Evolutionary conservation across 1,140 invertebrate species (phyloP).

Genomic region (Drosophila erecta): DNA sequence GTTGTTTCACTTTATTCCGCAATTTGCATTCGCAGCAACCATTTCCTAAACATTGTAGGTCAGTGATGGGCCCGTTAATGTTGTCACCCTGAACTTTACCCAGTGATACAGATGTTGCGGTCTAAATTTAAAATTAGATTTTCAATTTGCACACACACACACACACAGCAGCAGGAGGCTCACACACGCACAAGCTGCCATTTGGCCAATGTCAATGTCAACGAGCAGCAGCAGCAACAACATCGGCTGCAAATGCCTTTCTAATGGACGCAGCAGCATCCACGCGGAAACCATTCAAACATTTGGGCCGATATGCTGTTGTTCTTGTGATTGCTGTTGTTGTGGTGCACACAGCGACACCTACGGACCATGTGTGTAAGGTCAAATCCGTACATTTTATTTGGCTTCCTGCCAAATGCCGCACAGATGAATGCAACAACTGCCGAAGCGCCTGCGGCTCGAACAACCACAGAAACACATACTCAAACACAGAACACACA

Average conservation of each 20-base stretch:
- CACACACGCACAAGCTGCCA: slow-evolving; percentile 68
- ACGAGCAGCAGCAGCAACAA: slow-evolving; percentile 48
- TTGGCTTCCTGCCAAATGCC: slow-evolving; percentile 77
- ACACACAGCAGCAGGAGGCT: slow-evolving; percentile 6
- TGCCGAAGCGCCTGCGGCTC: slow-evolving; percentile 54
- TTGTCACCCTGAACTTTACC: slow-evolving; percentile 65
- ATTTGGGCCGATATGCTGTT: slow-evolving; percentile 50
- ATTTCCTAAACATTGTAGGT: slow-evolving; percentile 26
- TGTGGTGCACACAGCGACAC: slow-evolving; percentile 22
- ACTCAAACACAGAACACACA: slow-evolving; percentile 12
- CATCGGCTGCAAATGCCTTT: slow-evolving; percentile 66
- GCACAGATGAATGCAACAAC: slow-evolving; percentile 73
- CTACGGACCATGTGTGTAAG: slow-evolving; percentile 56
- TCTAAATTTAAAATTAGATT: slow-evolving; percentile 67
- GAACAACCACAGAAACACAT: slow-evolving; percentile 30
- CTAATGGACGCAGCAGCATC: slow-evolving; percentile 74
- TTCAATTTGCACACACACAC: slow-evolving; percentile 38
- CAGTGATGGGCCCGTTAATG: slow-evolving; percentile 39
- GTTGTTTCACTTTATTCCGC: neutral
- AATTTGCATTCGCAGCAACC: neutral
- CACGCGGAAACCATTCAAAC: slow-evolving; percentile 73
- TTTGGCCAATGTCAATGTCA: slow-evolving; percentile 80
- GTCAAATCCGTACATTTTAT: slow-evolving; percentile 79
- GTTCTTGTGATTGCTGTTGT: neutral
- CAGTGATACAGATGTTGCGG: slow-evolving; percentile 69